Conservation (phyloP, 2,888 invertebrate species). For the Mantis religiosa region DNA sequence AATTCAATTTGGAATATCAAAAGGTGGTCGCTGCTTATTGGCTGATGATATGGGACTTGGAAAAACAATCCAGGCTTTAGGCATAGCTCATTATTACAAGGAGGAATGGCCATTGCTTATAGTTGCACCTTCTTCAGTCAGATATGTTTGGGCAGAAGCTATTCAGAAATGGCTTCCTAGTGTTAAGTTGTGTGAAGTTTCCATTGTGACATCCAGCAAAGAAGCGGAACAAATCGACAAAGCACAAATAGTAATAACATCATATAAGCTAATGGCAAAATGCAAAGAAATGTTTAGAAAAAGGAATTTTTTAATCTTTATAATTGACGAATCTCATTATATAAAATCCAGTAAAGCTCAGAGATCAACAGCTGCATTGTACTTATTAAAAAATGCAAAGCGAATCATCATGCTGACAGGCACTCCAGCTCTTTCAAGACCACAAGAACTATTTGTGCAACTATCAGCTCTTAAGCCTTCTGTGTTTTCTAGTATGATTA, state of each 20-base stretch:
- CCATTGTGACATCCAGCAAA: constrained; percentile 61
- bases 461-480: constrained; percentile 66
- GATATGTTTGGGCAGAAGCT: constrained; percentile 79
- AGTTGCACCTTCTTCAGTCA: constrained; percentile 88
- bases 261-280: constrained; percentile 80
- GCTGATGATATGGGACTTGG: constrained; percentile 98
- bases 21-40: constrained; percentile 79
- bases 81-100: constrained; percentile 81
- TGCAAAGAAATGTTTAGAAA: constrained; percentile 53
- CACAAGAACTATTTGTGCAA: constrained; percentile 85
- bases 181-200: constrained; percentile 65
- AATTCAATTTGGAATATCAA: constrained; percentile 76
- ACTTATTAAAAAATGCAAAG: constrained; percentile 55
- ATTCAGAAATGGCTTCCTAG: constrained; percentile 72
- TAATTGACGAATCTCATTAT: constrained; percentile 90
- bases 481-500: constrained; percentile 57
- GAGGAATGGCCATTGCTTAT: constrained; percentile 92
- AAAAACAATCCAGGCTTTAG: constrained; percentile 93
- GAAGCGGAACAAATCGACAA: constrained; percentile 44
- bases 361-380: constrained; percentile 60
- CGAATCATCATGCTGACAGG: constrained; percentile 82
- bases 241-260: constrained; percentile 74
- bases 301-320: constrained; percentile 67
- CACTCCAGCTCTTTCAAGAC: constrained; percentile 90
- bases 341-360: constrained; percentile 81